A percentile compares a stretch with the other conserved stretches of the same genome.
Evolutionary conservation across 2,797 vertebrate species (phyloP).

Genomic region (Hyperoplus lanceolatus): DNA sequence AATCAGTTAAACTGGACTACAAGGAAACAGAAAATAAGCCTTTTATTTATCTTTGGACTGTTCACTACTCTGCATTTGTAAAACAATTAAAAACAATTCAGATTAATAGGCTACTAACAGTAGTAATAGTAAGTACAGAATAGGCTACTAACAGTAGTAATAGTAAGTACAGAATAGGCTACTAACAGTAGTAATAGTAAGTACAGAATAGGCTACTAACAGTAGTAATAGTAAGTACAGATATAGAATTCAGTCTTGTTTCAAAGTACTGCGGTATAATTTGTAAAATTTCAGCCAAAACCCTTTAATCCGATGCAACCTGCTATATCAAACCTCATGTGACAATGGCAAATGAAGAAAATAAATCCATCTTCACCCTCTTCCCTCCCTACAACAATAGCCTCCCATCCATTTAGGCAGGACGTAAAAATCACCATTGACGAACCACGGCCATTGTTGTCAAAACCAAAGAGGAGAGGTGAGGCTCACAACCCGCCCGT

Average conservation of each 20-base stretch:
- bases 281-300: constrained; percentile 17
- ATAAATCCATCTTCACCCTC: constrained; percentile 60
- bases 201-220: no score
- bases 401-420: constrained; percentile 62
- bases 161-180: no score
- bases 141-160: no score
- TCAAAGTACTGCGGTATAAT: not conserved
- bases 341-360: constrained; percentile 55
- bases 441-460: constrained; percentile 71
- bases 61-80: constrained; percentile 7
- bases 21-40: constrained; percentile 50
- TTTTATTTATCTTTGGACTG: constrained; percentile 13
- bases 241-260: not conserved
- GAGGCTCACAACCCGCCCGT: constrained; percentile 64
- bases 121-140: no score
- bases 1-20: constrained; percentile 60
- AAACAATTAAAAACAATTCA: not conserved
- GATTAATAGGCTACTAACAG: no score
- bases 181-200: no score
- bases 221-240: no score
- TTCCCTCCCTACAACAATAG: constrained; percentile 70
- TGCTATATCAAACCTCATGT: constrained; percentile 10
- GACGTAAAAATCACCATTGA: constrained; percentile 58
- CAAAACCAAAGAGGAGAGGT: constrained; percentile 64
- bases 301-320: constrained; percentile 15